Evolutionary conservation across 1,140 invertebrate genomes (phyloP), one percentile per base, ranked within the genome.

Genomic region (Lucilia sericata): DNA sequence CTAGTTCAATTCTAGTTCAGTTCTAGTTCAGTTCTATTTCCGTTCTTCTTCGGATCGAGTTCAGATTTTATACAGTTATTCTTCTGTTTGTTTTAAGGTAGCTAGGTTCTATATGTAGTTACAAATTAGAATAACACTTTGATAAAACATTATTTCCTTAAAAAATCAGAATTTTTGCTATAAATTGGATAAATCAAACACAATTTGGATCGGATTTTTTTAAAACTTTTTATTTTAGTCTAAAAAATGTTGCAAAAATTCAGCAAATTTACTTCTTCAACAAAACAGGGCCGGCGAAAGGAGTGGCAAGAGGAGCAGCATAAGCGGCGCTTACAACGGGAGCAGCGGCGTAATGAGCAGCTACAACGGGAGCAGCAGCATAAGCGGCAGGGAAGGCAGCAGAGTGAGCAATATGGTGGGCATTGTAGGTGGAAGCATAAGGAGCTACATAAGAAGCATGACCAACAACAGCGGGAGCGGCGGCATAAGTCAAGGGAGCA

Each of bases 321-420:
- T 84, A n/a, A 51, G 86, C 25, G 17, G 25, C 25, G 5, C 42
- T 10, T 42, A 42, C 42, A 85, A 78, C 34, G 34, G 55, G 80
- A 36, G 80, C 49, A 65, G 55, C 49, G 17, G 75, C 75, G n/a
- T 42, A 78, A 91, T 86, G 87, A 0, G 92, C 91, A 81, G 91
- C 91, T 12, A 91, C 86, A 3, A 90, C 92, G 21, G 92, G 92
- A 17, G 86, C 86, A 49, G 88, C 83, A 70, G 86, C 49, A 36
- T 88, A 87, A 74, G 88, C 87, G 65, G 88, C 88, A 13, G 88
- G 88, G 85, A 87, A 88, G 83, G 80, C 49, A 82, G 80, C 80
- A 60, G 55, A 60, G 80, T 55, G 80, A 47, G 80, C 49, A 65
- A 82, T 25, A 47, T 36, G 30, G 49, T 55, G 55, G 80, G 75